Evolutionary conservation across 1,140 invertebrate species (phyloP), one percentile per base, ranked within the genome.

Genomic region (Drosophila suzukii): DNA sequence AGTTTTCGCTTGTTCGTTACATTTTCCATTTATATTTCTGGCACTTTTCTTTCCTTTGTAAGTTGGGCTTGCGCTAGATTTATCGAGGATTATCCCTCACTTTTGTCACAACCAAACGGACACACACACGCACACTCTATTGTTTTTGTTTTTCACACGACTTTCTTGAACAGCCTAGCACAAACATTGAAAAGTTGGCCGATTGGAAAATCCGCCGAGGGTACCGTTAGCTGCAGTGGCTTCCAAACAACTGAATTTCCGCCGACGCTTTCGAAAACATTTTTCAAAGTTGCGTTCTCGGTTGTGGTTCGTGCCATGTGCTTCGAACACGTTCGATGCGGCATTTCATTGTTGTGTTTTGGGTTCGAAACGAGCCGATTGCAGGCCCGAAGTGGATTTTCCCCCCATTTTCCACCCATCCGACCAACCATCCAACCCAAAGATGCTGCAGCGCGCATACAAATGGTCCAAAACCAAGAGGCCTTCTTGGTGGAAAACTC

Each of bases 291-390:
- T 68, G 65, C 46, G 58, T 46, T 63, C 58, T 63, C 36, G 68
- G 51, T 68, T 59, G 56, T 34, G 44, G 74, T 51, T 73, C 56
- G 49, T 38, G 59, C 82, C 82, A 86, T 86, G 82, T 86, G 82
- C 82, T 85, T 75, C 82, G 51, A 86, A 81, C 82, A 81, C 77
- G 82, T 73, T 86, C 68, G 78, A 65, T 60, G 74, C 46, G 78
- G 74, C 73, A 53, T 62, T 71, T 59, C 49, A 81, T 57, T 86
- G 83, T 86, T 86, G 82, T 86, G 82, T 86, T 86, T 86, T 86
- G 65, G 82, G 78, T 86, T 85, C 53, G 74, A 81, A 63, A 61
- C 38, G 62, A 39, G 58, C 60, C 65, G 65, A 68, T 11, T 66
- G 60, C 65, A 66, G 1, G 38, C 46, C 15, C 65, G 65, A 68